phyloP scores from a whole-genome alignment of 1,140 invertebrate species.

The Magallana ariakensis region DNA sequence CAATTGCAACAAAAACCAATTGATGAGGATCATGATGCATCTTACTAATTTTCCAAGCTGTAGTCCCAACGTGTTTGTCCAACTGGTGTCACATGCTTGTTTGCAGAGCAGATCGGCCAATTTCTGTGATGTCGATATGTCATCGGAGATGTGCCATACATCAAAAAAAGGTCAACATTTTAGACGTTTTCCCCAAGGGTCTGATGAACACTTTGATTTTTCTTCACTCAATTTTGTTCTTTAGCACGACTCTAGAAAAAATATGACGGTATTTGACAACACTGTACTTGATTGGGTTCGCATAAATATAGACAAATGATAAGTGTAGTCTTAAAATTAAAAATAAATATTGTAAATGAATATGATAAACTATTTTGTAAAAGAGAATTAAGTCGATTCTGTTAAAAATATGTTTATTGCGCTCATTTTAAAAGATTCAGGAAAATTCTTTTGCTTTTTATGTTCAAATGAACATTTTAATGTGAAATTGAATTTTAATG shows the following conservation, averaged over 20 bases:
- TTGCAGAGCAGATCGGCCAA: slow-evolving; percentile 54
- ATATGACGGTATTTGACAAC: no score
- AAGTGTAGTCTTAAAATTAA: no score
- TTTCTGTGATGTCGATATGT: slow-evolving; percentile 55
- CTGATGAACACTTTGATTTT: slow-evolving; percentile 46
- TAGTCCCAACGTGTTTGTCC: slow-evolving; percentile 54
- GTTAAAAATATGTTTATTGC: no score
- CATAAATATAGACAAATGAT: no score
- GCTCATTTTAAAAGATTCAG: no score
- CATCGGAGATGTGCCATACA: slow-evolving; percentile 58
- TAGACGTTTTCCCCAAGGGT: slow-evolving; percentile 40
- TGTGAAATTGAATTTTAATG: no score
- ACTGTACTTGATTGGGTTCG: no score
- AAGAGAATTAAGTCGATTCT: no score
- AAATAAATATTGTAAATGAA: no score
- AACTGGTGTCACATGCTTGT: slow-evolving; percentile 56
- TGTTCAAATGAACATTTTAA: no score
- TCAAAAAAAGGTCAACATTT: slow-evolving; percentile 54
- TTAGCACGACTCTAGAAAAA: background rate
- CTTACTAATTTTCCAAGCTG: slow-evolving; percentile 34
- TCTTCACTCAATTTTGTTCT: slow-evolving; percentile 43
- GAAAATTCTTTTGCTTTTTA: no score
- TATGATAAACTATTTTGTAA: no score
- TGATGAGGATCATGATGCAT: slow-evolving; percentile 16
- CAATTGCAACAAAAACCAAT: slow-evolving; percentile 33